Evolutionary conservation across 2,113 vertebrate species (phyloP).

Genomic region (Lonchura striata): DNA sequence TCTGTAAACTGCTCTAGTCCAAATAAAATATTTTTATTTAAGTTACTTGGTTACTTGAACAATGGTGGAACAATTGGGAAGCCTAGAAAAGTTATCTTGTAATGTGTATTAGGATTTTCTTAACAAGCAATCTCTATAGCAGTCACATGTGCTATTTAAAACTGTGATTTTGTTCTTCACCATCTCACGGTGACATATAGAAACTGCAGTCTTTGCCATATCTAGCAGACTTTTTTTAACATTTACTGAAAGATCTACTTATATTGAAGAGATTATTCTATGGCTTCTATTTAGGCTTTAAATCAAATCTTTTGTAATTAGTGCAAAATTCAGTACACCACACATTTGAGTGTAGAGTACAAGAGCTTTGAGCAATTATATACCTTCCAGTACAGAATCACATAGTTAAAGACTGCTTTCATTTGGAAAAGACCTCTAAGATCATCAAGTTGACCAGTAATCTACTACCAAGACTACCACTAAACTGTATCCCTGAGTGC

Average conservation of each 20-base stretch:
- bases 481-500: not conserved
- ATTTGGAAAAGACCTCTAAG: not conserved
- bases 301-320: not conserved
- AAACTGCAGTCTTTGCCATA: not conserved
- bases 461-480: not conserved
- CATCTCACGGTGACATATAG: not conserved
- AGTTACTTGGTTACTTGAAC: not conserved
- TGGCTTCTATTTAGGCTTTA: not conserved
- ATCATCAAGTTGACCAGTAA: not conserved
- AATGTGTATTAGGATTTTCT: not conserved
- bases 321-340: not conserved
- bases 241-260: not conserved
- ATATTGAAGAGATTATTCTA: not conserved
- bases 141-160: not conserved
- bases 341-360: rapidly evolving
- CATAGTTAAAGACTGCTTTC: not conserved
- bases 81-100: not conserved
- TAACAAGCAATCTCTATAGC: not conserved
- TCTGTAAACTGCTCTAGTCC: not conserved
- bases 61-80: not conserved
- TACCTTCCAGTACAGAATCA: not conserved
- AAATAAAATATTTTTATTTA: not conserved
- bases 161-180: not conserved
- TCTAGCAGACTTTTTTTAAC: not conserved
- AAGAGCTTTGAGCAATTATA: not conserved